A percentile compares a stretch with the other conserved stretches of the same genome.
Conservation (phyloP, 1,140 invertebrate genomes). For the Vollenhovia emeryi region DNA sequence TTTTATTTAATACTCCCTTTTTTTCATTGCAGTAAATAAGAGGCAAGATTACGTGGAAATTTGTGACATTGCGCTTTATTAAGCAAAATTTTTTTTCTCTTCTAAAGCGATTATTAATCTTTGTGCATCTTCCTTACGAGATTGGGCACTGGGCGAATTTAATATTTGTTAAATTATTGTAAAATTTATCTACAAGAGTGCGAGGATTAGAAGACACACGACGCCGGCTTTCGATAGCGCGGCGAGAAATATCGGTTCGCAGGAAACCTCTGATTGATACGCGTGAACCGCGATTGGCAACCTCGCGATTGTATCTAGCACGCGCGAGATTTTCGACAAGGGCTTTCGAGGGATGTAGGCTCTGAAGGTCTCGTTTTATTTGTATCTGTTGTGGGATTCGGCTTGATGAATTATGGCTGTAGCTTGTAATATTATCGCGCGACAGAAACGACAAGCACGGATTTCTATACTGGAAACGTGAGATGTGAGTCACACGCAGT, state of each 20-base stretch:
- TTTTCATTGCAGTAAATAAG: not conserved
- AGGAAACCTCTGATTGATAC: slow-evolving; percentile 59
- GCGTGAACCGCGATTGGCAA: slow-evolving; percentile 43
- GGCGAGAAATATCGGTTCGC: not conserved
- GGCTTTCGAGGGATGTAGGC: slow-evolving; percentile 12
- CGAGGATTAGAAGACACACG: not conserved
- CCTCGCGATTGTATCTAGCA: not conserved
- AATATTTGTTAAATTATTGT: not conserved
- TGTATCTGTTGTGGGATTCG: not conserved
- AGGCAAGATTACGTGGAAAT: not conserved
- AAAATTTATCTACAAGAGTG: not conserved
- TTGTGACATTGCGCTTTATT: not conserved
- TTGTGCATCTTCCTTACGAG: no score
- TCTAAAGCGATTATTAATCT: not conserved
- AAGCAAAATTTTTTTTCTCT: not conserved
- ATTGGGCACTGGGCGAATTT: no score
- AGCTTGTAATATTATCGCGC: slow-evolving; percentile 12
- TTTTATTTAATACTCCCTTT: not conserved
- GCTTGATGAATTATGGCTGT: slow-evolving; percentile 54
- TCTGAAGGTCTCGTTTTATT: not conserved
- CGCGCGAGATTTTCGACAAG: slow-evolving; percentile 38
- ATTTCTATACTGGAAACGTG: not conserved
- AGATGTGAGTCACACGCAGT: not conserved
- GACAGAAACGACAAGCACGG: not conserved
- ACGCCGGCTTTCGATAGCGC: not conserved